These are phyloP conservation scores for Trissoscelio sp. DNA, from an alignment of 2,888 invertebrate species.

Conservation along the genomic window DNA sequence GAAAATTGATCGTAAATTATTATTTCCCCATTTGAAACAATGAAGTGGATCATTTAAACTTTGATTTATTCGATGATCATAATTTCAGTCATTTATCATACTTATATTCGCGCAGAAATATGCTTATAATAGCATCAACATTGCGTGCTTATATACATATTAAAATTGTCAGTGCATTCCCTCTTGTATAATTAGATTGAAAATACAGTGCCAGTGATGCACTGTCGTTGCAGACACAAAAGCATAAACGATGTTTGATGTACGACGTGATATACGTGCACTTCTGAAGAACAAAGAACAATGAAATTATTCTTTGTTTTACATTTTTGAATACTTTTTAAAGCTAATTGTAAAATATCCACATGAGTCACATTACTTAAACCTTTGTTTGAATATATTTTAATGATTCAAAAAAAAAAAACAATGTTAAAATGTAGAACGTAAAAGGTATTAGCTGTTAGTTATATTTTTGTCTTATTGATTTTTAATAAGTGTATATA, in stretches of 20 bases:
- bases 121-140: slow-evolving; percentile 64
- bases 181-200: slow-evolving; percentile 68
- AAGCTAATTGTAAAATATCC: not conserved
- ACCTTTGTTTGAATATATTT: too few relatives aligned
- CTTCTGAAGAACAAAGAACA: slow-evolving; percentile 15
- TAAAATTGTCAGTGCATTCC: slow-evolving; percentile 61
- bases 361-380: not conserved
- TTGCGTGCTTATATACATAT: slow-evolving; percentile 58
- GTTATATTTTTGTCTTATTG: slow-evolving; percentile 15
- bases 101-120: slow-evolving; percentile 45
- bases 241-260: slow-evolving; percentile 40
- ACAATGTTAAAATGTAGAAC: too few relatives aligned
- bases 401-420: too few relatives aligned
- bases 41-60: slow-evolving; percentile 26
- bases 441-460: too few relatives aligned
- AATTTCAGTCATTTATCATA: slow-evolving; percentile 53
- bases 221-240: slow-evolving; percentile 36
- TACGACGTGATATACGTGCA: not conserved
- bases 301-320: slow-evolving; percentile 6
- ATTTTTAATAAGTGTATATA: slow-evolving; percentile 24
- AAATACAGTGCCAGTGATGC: slow-evolving; percentile 43
- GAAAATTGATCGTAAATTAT: not conserved
- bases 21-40: slow-evolving; percentile 24
- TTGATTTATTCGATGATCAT: slow-evolving; percentile 45
- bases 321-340: not conserved